Conservation (phyloP, 2,113 vertebrate species). For the Morphnarchus princeps region DNA sequence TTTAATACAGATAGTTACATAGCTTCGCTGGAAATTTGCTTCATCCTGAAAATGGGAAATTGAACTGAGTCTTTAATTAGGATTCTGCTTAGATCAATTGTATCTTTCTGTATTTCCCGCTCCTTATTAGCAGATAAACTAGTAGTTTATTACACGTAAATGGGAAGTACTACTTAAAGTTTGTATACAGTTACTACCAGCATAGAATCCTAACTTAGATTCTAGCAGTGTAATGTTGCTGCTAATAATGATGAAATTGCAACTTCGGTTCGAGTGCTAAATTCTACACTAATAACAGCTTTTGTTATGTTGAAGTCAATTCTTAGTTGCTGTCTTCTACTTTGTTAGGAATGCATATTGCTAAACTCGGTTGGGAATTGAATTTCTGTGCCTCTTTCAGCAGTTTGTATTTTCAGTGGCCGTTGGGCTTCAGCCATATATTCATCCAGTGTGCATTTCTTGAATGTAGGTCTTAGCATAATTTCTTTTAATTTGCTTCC, state of each 20-base stretch:
- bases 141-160: not conserved
- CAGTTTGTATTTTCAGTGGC: not conserved
- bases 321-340: not conserved
- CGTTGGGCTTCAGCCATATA: not conserved
- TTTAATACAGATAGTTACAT: not conserved
- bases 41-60: not conserved
- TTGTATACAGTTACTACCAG: not conserved
- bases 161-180: not conserved
- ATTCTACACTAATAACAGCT: not conserved
- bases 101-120: not conserved
- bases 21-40: not conserved
- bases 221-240: not conserved
- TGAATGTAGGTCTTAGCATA: not conserved
- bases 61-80: not conserved
- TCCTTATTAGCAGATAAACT: not conserved
- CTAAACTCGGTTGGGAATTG: not conserved
- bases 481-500: not conserved
- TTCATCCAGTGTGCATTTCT: not conserved
- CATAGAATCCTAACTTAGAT: not conserved
- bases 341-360: not conserved
- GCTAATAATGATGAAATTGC: not conserved
- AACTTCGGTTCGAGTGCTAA: not conserved
- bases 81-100: not conserved
- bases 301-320: not conserved
- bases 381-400: not conserved